Percentiles rank a stretch among this genome's conserved stretches.
phyloP scores from a whole-genome alignment of 2,797 vertebrate species.

The Gobionotothen gibberifrons region DNA sequence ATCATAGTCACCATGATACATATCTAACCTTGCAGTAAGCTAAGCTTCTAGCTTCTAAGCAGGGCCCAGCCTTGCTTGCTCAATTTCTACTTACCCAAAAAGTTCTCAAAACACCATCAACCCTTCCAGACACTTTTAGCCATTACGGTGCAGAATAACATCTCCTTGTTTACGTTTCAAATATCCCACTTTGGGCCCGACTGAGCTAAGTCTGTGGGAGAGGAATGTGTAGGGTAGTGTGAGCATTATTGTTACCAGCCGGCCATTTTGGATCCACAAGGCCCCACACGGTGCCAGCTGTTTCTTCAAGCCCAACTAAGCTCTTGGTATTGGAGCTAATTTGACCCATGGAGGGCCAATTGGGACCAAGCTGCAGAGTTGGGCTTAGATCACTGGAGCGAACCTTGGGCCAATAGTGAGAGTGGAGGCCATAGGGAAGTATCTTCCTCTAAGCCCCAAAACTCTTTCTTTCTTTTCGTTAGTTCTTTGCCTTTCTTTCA shows the following conservation, averaged over 20 bases:
- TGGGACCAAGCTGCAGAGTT: constrained; percentile 72
- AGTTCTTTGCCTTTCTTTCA: background rate
- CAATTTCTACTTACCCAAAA: constrained; percentile 10
- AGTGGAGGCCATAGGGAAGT: constrained; percentile 38
- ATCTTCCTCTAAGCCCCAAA: constrained; percentile 40
- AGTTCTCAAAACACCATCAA: constrained; percentile 16
- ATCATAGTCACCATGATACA: background rate
- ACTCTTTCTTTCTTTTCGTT: constrained; percentile 7
- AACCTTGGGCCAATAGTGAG: constrained; percentile 56
- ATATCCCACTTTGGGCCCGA: constrained; percentile 57
- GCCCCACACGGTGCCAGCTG: constrained; percentile 77
- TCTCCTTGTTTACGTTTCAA: constrained; percentile 66
- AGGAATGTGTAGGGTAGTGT: constrained; percentile 61
- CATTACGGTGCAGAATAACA: constrained; percentile 60
- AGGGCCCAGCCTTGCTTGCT: background rate
- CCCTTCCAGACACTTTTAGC: constrained; percentile 20
- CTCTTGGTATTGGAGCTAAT: constrained; percentile 85
- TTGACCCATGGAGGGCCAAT: constrained; percentile 75
- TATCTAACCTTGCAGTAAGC: background rate
- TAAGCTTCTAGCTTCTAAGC: too few species aligned
- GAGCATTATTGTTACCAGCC: constrained; percentile 38
- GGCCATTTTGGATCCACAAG: constrained; percentile 71
- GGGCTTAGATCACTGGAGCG: constrained; percentile 79
- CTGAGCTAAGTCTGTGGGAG: constrained; percentile 65
- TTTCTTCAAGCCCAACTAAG: constrained; percentile 83